These are phyloP conservation scores for Dendroctonus valens DNA, from an alignment of 1,140 invertebrate genomes.

Conservation along the genomic window DNA sequence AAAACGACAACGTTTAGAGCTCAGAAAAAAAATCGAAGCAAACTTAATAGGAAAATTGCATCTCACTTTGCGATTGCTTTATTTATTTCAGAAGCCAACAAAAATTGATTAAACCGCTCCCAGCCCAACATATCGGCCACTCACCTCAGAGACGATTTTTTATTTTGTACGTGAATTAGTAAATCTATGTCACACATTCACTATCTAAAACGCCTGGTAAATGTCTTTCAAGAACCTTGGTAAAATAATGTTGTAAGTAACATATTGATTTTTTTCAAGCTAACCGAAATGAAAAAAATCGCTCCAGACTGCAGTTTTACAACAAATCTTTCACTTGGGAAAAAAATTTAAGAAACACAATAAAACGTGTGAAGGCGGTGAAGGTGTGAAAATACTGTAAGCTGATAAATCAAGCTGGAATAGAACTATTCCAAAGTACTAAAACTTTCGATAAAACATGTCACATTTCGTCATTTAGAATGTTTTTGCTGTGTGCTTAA, in stretches of 20 bases:
- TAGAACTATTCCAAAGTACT: too few relatives aligned
- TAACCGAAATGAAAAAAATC: too few relatives aligned
- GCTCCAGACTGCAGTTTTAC: too few relatives aligned
- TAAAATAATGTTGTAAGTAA: background rate
- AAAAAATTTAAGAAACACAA: too few relatives aligned
- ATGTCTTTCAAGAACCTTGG: constrained; percentile 3
- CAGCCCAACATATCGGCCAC: constrained; percentile 13
- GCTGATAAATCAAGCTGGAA: too few relatives aligned
- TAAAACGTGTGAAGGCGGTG: too few relatives aligned
- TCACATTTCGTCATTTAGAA: too few relatives aligned
- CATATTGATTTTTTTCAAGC: too few relatives aligned
- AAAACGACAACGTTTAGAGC: background rate
- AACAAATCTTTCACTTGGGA: too few relatives aligned
- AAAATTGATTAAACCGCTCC: constrained; percentile 16
- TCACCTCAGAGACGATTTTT: constrained; percentile 10
- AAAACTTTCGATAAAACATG: too few relatives aligned
- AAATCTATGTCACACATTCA: constrained; percentile 18
- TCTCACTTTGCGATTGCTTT: background rate
- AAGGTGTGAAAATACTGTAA: too few relatives aligned
- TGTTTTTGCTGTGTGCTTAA: too few relatives aligned
- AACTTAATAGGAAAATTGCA: constrained; percentile 7
- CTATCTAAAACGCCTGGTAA: constrained; percentile 5
- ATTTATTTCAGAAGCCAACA: constrained; percentile 9
- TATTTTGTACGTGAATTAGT: constrained; percentile 11
- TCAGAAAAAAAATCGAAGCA: background rate